Base-by-base conservation (phyloP, 2,888 invertebrate species). In the Pandemis heparana region DNA sequence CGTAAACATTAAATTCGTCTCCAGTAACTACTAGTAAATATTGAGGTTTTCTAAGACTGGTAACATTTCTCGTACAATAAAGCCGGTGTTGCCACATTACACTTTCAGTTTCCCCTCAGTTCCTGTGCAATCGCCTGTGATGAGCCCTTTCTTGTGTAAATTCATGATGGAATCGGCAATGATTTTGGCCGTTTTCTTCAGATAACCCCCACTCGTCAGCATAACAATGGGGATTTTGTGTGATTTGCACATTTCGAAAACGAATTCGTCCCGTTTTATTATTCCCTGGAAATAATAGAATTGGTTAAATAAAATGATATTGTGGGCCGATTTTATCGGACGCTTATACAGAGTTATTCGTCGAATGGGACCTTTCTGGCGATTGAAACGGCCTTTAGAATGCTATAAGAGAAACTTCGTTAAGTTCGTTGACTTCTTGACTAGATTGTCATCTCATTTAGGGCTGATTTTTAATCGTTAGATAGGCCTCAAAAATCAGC, bases 121-220 rank as follows among this genome's bases (percentile, higher is more conserved):
- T 9, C 63, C 73, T 12, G 71, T 64, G 18, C 64, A 38, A 8
- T 73, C 77, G 5, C 84, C 85, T 1, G 77, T 79, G 65, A 96
- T 95, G 43, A 96, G 91, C 3, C 96, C 96, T 74, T 95, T 94
- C 10, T 90, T 90, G 77, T 95, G 94, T 23, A 98, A 93, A 90
- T 98, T 98, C 60, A 96, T 89, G 76, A 98, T 97, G 1, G 98
- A 98, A 81, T 97, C 96, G 0, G 98, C 97, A 72, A 98, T 98
- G 77, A 98, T 96, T 77, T 94, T 92, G 0, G 98, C 98, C 0
- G 97, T 97, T 76, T 95, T 95, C 77, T 96, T 95, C 76, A 97
- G 95, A 87, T 98, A 98, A 0, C 98, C 98, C 0, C 98, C 98
- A 82, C 98, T 98, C 0, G 98, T 97, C 23, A 98, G 88, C 98